phyloP scores from a whole-genome alignment of 2,797 vertebrate species.

The Sebastes umbrosus region DNA sequence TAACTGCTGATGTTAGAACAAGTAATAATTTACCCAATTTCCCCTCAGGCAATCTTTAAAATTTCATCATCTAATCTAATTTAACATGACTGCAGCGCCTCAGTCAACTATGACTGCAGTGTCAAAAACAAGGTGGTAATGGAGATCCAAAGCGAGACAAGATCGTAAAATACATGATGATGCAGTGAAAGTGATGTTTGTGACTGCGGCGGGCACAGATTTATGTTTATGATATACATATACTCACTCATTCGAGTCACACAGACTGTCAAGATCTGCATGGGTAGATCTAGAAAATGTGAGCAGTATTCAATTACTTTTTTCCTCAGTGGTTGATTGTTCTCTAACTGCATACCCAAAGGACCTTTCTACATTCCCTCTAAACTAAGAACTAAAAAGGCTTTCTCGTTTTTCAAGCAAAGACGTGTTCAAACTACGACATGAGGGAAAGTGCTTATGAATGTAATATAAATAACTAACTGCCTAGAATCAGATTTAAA shows the following conservation, averaged over 20 bases:
- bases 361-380: conserved; percentile 1
- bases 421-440: conserved; percentile 19
- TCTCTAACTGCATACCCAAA: conserved; percentile 12
- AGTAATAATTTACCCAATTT: conserved; percentile 62
- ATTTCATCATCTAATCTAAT: conserved; percentile 71
- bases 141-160: conserved; percentile 37
- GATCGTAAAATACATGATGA: conserved; percentile 25
- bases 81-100: conserved; percentile 53
- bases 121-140: conserved; percentile 53
- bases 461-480: conserved; percentile 1
- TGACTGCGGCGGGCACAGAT: background rate
- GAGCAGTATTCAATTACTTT: conserved; percentile 63
- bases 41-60: conserved; percentile 59
- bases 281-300: conserved; percentile 85
- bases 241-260: conserved; percentile 86
- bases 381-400: background rate
- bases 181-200: conserved; percentile 16
- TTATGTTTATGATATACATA: conserved; percentile 51
- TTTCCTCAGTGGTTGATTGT: background rate
- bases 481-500: background rate
- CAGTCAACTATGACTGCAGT: conserved; percentile 46
- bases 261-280: conserved; percentile 83
- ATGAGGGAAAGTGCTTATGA: conserved; percentile 1
- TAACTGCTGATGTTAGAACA: conserved; percentile 70
- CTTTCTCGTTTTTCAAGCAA: conserved; percentile 1